Evolutionary conservation across 2,113 vertebrate genomes (phyloP), one percentile per base, ranked within the genome.

Genomic region (Prunella himalayana): DNA sequence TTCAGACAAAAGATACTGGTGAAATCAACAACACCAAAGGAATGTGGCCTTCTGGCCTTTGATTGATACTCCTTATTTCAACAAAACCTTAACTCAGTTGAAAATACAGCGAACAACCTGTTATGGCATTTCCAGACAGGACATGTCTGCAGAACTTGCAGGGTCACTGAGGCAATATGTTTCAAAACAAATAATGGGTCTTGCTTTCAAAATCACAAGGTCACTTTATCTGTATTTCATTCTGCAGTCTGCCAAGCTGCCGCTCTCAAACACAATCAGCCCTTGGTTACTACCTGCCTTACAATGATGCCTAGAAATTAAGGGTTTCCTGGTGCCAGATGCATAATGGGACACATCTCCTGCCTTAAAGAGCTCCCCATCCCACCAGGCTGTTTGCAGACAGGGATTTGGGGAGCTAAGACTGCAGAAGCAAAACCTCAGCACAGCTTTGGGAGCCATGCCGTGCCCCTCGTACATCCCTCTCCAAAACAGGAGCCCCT

Each of bases 31-130:
- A 53, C 82, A 82, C 28, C 45, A 94, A 81, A 94, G 79, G 92
- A 96, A 96, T 96, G 94, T 92, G 92, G 93, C 93, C 95, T 94
- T 95, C 92, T 96, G 93, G 85, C 90, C 88, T 90, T 96, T 94
- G 92, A 96, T 24, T 94, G 94, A 95, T 95, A 94, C 41, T 93
- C 92, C 82, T 96, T 94, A 90, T 96, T 97, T 94, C 90, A 95
- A 94, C 94, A 96, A 93, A 94, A 93, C 79, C 60, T 94, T 94
- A 93, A 86, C 90, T 90, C 53, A 28, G 85, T 93, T 90, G 69
- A 83, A 96, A 95, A 83, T 90, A 83, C 10, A 92, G 72, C 0
- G 30, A 78, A 82, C 94, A 88, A 95, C 95, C 93, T 96, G 92
- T 84, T 88, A 94, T 61, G 92, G 88, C 85, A 93, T 90, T 96